These are phyloP conservation scores for Buceros bicornis DNA, from an alignment of 2,797 vertebrate genomes.

Conservation along the genomic window DNA sequence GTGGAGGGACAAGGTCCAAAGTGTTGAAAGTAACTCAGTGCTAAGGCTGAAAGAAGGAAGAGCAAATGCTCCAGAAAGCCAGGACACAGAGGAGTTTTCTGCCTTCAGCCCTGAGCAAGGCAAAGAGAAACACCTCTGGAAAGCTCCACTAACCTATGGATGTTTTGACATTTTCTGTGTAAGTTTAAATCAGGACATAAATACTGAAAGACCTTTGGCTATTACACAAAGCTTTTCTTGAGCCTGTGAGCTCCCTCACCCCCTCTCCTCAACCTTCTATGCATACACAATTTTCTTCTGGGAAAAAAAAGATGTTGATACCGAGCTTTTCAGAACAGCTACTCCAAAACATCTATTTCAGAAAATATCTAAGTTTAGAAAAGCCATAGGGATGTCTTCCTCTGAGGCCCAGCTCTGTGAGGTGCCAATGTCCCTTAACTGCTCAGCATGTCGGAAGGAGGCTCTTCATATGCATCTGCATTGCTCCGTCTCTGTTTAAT, in stretches of 20 bases:
- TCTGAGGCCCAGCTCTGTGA: neutral
- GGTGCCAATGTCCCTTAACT: constrained; percentile 33
- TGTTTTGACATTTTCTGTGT: neutral
- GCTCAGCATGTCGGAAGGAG: constrained; percentile 4
- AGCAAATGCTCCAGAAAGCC: neutral
- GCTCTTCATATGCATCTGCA: constrained; percentile 11
- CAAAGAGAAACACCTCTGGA: neutral
- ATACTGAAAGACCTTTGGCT: neutral
- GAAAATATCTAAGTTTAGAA: constrained; percentile 23
- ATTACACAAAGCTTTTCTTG: neutral
- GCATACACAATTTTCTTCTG: neutral
- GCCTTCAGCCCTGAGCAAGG: neutral
- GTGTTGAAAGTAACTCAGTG: neutral
- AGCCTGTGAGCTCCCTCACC: neutral
- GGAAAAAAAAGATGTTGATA: neutral
- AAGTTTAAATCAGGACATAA: neutral
- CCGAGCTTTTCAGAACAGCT: neutral
- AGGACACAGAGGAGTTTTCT: neutral
- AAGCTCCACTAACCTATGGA: neutral
- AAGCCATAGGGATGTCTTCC: neutral
- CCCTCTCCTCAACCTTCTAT: neutral
- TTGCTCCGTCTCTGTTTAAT: constrained; percentile 43
- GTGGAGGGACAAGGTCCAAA: neutral
- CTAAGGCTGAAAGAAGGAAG: neutral
- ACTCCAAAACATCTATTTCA: neutral